Evolutionary conservation across 2,888 invertebrate species (phyloP).

Genomic region (Drosophila gaucha): DNA sequence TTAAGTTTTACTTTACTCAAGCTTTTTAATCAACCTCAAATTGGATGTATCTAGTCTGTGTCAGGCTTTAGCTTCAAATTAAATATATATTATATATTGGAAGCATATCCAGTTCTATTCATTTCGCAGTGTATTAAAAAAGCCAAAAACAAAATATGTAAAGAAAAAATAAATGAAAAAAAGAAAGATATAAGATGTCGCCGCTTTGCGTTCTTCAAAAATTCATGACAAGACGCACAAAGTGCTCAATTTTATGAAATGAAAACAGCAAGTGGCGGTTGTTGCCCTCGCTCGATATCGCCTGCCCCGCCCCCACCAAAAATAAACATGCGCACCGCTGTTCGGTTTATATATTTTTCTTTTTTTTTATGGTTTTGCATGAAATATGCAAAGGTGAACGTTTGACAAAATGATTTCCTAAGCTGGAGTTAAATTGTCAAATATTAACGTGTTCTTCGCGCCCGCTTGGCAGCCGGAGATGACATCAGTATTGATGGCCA

Average conservation of each 20-base stretch:
- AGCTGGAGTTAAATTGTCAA: slow-evolving; percentile 66
- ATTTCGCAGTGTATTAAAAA: neutral
- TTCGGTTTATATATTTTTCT: slow-evolving; percentile 6
- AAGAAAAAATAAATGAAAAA: slow-evolving; percentile 10
- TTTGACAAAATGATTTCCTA: slow-evolving; percentile 64
- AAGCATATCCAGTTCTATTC: too few species aligned
- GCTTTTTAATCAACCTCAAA: too few species aligned
- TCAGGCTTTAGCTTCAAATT: too few species aligned
- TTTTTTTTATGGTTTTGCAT: slow-evolving; percentile 50
- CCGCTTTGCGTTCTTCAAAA: slow-evolving; percentile 71
- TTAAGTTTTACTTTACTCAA: too few species aligned
- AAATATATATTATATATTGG: too few species aligned
- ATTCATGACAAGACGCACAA: slow-evolving; percentile 75
- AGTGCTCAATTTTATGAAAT: slow-evolving; percentile 78
- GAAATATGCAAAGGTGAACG: slow-evolving; percentile 62
- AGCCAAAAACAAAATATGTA: neutral
- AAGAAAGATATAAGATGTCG: slow-evolving; percentile 49
- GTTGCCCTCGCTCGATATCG: slow-evolving; percentile 18
- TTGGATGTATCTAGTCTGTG: too few species aligned
- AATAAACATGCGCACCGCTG: slow-evolving; percentile 13
- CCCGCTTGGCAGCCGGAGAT: neutral
- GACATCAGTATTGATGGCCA: slow-evolving; percentile 27
- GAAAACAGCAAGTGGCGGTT: slow-evolving; percentile 65
- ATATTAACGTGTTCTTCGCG: slow-evolving; percentile 40
- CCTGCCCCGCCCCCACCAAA: neutral